Percentiles rank a stretch among this genome's conserved stretches.
These are phyloP conservation scores for Acanthurus leucopareius DNA, from an alignment of 2,797 vertebrate genomes.

Conservation along the genomic window DNA sequence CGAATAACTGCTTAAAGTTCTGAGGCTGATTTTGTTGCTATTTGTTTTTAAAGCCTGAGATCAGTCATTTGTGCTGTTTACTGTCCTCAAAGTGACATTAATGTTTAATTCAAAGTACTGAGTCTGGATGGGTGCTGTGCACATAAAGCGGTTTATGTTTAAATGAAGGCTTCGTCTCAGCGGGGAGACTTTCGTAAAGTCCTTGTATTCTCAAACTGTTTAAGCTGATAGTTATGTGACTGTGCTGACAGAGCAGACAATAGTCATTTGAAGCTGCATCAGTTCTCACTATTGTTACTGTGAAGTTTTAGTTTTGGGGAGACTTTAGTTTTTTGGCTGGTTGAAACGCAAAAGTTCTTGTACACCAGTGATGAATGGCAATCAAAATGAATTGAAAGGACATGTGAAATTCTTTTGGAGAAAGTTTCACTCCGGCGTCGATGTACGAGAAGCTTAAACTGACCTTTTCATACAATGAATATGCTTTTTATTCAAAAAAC, in stretches of 20 bases:
- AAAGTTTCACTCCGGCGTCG: no score
- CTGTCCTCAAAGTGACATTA: background rate
- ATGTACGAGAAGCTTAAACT: no score
- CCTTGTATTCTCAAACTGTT: background rate
- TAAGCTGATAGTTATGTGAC: slow-evolving; percentile 10
- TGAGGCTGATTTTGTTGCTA: slow-evolving; percentile 4
- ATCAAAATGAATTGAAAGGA: no score
- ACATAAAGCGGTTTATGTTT: slow-evolving; percentile 10
- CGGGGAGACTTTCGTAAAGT: slow-evolving; percentile 20
- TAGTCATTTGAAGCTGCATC: background rate
- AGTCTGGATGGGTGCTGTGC: background rate
- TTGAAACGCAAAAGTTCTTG: no score
- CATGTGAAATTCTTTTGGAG: no score
- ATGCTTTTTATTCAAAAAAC: no score
- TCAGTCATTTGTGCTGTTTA: background rate
- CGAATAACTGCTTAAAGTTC: slow-evolving; percentile 1
- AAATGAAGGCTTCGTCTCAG: slow-evolving; percentile 21
- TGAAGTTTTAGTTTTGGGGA: no score
- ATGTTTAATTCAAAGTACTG: background rate
- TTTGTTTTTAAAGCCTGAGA: slow-evolving; percentile 5
- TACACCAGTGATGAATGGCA: no score
- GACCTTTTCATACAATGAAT: no score
- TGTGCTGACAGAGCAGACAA: slow-evolving; percentile 21
- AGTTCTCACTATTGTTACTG: background rate
- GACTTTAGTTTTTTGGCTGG: no score